Conservation (phyloP, 2,797 vertebrate genomes). For the Anguilla anguilla region DNA sequence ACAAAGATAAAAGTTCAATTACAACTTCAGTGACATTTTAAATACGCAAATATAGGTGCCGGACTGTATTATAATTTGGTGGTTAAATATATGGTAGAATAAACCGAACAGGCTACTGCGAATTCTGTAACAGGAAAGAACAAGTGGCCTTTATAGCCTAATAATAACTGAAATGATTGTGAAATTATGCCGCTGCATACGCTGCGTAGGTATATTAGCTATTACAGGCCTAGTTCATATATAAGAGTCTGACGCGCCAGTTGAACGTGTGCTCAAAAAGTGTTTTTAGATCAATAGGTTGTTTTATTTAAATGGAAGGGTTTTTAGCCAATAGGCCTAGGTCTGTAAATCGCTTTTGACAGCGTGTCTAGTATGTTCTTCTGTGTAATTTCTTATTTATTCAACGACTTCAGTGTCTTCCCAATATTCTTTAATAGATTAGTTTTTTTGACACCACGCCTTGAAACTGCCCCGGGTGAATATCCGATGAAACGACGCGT, state of each 20-base stretch:
- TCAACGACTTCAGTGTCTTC: background rate
- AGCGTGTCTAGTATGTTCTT: too few relatives aligned
- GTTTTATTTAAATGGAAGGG: too few relatives aligned
- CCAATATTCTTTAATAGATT: background rate
- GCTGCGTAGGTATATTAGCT: too few relatives aligned
- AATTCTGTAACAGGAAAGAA: background rate
- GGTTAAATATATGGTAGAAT: background rate
- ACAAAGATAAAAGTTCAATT: background rate
- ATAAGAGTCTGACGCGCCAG: too few relatives aligned
- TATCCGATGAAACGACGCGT: background rate
- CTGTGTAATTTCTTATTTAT: background rate
- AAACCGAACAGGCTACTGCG: background rate
- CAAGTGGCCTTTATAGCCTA: background rate
- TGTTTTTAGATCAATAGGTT: too few relatives aligned
- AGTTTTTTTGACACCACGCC: conserved; percentile 54
- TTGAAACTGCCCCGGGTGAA: conserved; percentile 56
- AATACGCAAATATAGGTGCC: background rate
- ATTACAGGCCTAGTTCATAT: too few relatives aligned
- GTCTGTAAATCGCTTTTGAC: too few relatives aligned
- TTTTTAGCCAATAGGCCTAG: too few relatives aligned
- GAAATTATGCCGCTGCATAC: background rate
- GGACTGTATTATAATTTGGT: background rate
- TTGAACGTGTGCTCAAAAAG: too few relatives aligned
- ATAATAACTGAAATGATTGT: background rate
- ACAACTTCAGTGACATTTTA: too few relatives aligned